Conservation (phyloP, 2,113 vertebrate species). For the Acrocephalus arundinaceus region DNA sequence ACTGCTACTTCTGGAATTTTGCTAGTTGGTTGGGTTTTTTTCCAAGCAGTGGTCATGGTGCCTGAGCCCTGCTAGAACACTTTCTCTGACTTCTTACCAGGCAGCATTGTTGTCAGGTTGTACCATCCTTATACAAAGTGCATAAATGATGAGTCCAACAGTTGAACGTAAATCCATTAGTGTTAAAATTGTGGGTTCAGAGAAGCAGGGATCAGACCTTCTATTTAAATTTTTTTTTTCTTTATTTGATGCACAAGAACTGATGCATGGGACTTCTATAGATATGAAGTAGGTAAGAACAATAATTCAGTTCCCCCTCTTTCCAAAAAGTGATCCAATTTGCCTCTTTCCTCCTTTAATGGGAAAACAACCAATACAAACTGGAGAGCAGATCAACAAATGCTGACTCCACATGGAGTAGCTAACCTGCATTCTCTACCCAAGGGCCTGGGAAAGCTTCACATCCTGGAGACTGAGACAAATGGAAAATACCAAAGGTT, state of each 20-base stretch:
- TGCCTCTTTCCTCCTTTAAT: neutral
- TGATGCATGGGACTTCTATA: fast-evolving
- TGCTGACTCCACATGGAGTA: neutral
- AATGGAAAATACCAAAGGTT: neutral
- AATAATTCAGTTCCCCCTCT: neutral
- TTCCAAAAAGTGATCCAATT: neutral
- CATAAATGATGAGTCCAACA: neutral
- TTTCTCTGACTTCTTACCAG: neutral
- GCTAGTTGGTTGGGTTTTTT: neutral
- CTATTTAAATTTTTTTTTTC: neutral
- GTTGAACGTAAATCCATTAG: neutral
- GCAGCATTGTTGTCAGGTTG: neutral
- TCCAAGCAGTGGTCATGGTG: neutral
- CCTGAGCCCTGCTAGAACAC: neutral
- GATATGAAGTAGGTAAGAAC: neutral
- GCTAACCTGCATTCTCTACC: neutral
- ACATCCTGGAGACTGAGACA: neutral
- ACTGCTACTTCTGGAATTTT: neutral
- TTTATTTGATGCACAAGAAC: neutral
- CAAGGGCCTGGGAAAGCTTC: neutral
- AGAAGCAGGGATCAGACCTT: neutral
- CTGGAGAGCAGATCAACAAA: neutral
- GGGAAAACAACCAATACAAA: neutral
- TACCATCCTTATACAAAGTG: neutral
- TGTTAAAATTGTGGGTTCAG: neutral